These are phyloP conservation scores for Platysteira castanea DNA, from an alignment of 2,113 vertebrate genomes.

Conservation along the genomic window DNA sequence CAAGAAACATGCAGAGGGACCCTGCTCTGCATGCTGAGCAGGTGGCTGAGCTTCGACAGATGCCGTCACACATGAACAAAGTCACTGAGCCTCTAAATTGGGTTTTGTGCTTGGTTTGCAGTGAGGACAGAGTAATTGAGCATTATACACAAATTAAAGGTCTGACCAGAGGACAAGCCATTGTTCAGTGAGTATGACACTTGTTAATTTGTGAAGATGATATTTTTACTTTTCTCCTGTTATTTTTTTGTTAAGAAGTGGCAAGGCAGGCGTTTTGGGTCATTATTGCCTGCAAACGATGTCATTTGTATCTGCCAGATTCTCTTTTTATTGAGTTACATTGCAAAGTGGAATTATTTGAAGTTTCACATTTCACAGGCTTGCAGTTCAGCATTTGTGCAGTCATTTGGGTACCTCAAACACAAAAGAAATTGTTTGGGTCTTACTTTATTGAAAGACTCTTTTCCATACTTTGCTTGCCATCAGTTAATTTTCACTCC, in stretches of 20 bases:
- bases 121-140: constrained; percentile 92
- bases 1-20: not conserved
- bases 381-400: not conserved
- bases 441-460: not conserved
- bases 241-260: not conserved
- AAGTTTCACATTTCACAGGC: not conserved
- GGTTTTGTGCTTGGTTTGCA: constrained; percentile 71
- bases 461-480: not conserved
- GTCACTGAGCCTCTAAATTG: not conserved
- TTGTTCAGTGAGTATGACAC: constrained; percentile 88
- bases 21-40: not conserved
- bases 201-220: not conserved
- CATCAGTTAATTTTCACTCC: not conserved
- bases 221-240: not conserved
- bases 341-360: not conserved
- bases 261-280: not conserved
- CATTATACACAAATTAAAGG: constrained; percentile 90
- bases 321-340: not conserved
- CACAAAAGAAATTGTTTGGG: not conserved
- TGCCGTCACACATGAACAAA: not conserved
- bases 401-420: not conserved
- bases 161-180: constrained; percentile 91
- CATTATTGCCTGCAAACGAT: not conserved
- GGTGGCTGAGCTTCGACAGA: not conserved
- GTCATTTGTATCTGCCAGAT: not conserved